Base-by-base conservation (phyloP, 2,888 invertebrate species). In the Diarsia mendica region DNA sequence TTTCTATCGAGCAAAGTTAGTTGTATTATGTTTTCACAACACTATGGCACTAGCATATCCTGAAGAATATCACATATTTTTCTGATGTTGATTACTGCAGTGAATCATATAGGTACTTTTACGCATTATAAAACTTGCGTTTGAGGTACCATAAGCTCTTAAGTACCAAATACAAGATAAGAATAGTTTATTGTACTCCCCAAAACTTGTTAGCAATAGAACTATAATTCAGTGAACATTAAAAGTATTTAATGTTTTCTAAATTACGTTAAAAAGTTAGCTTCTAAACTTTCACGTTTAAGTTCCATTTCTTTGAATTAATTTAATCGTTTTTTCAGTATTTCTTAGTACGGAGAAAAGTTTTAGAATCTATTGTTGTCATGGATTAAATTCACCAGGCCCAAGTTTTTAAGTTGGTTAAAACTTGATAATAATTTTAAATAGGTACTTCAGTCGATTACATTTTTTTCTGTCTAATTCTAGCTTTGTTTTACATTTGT, bases 361-460 rank as follows among this genome's bases (percentile, higher is more conserved):
- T 75, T 75, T 61, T 51, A 28, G 18, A 72, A 33, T 67, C 58
- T 72, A 72, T 67, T 83, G 66, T 75, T 72, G 44, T 63, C n/a
- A 48, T 64, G 60, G 70, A 70, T 70, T 79, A 48, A 71, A 75
- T 53, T 72, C 61, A 65, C 18, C 15, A 68, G 44, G 44, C n/a
- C 20, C 44, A n/a, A 68, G 33, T 82, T 77, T 67, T n/a, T 77
- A 68, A 77, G 51, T 65, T 79, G 51, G 15, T 78, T 72, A 49
- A 64, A 83, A 80, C 66, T 78, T 83, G n/a, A n/a, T 67, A 70
- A 77, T 83, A 65, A 60, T 69, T 60, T 61, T 53, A 63, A 78
- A 69, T 72, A n/a, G n/a, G n/a, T n/a, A 58, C 66, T 82, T 60
- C 23, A 33, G 28, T 15, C 33, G 48, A 69, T 48, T 65, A 67